Conservation (phyloP, 1,140 invertebrate genomes). For the Coenobita brevimanus region DNA sequence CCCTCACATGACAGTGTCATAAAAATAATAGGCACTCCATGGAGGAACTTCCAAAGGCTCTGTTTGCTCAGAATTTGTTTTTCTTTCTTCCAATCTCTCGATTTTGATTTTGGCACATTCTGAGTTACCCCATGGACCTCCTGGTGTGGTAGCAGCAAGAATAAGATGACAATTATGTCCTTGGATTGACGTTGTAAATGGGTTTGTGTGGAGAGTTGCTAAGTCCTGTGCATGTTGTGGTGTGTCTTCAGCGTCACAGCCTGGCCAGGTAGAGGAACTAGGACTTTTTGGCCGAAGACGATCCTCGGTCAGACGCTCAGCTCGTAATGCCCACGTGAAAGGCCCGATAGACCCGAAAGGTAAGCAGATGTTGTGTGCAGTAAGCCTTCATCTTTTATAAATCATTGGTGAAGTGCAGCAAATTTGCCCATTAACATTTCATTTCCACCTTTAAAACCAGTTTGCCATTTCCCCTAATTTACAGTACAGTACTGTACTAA, state of each 20-base stretch:
- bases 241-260: slow-evolving; percentile 76
- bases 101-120: no score
- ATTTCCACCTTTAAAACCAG: no score
- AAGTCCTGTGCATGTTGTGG: slow-evolving; percentile 68
- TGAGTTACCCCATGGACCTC: no score
- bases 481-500: neutral
- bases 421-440: no score
- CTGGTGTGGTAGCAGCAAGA: no score
- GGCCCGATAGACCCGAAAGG: slow-evolving; percentile 73
- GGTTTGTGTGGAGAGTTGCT: slow-evolving; percentile 18
- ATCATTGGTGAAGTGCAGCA: neutral
- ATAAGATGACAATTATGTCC: no score
- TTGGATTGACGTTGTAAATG: neutral
- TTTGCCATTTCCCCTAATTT: no score
- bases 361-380: slow-evolving; percentile 71
- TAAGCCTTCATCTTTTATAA: neutral
- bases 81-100: no score
- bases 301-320: slow-evolving; percentile 78
- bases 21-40: no score
- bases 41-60: no score
- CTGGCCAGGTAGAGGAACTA: slow-evolving; percentile 80
- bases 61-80: no score
- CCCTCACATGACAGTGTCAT: no score
- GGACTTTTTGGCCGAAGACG: slow-evolving; percentile 83
- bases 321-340: slow-evolving; percentile 59